These are phyloP conservation scores for Orussus abietinus DNA, from an alignment of 1,140 invertebrate species.

Conservation along the genomic window DNA sequence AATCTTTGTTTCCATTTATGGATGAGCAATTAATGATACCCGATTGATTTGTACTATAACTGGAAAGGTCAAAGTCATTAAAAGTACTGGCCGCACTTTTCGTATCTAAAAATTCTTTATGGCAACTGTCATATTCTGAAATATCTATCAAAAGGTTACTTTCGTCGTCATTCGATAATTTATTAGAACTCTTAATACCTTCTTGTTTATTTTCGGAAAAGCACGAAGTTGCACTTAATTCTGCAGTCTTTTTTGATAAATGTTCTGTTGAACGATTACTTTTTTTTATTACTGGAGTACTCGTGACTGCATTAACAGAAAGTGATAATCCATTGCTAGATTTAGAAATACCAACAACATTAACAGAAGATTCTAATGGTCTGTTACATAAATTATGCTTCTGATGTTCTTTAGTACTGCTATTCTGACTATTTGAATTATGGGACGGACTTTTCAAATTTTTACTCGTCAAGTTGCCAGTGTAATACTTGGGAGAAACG, in stretches of 20 bases:
- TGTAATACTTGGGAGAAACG: too few relatives aligned
- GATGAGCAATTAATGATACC: slow-evolving; percentile 9
- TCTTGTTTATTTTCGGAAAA: slow-evolving; percentile 1
- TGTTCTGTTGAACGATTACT: slow-evolving; percentile 9
- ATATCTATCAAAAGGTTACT: background rate
- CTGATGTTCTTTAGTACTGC: background rate
- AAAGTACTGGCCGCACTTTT: too few relatives aligned
- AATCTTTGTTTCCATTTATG: background rate
- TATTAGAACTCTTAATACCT: slow-evolving; percentile 17
- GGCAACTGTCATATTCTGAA: slow-evolving; percentile 6
- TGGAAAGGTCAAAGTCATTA: slow-evolving; percentile 14
- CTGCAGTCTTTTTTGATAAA: too few relatives aligned
- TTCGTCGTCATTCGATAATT: slow-evolving; percentile 12
- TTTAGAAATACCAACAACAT: background rate
- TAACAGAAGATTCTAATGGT: background rate
- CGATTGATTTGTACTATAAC: slow-evolving; percentile 11
- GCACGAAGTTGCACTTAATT: slow-evolving; percentile 10
- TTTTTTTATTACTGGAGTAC: slow-evolving; percentile 20
- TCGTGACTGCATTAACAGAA: slow-evolving; percentile 14
- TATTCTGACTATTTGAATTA: too few relatives aligned
- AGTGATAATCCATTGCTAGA: slow-evolving; percentile 1
- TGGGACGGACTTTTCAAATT: slow-evolving; percentile 9
- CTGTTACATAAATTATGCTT: background rate
- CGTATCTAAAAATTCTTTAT: slow-evolving; percentile 12
- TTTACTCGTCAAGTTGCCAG: slow-evolving; percentile 1